Evolutionary conservation across 2,797 vertebrate genomes (phyloP).

Genomic region (Glossophaga mutica): DNA sequence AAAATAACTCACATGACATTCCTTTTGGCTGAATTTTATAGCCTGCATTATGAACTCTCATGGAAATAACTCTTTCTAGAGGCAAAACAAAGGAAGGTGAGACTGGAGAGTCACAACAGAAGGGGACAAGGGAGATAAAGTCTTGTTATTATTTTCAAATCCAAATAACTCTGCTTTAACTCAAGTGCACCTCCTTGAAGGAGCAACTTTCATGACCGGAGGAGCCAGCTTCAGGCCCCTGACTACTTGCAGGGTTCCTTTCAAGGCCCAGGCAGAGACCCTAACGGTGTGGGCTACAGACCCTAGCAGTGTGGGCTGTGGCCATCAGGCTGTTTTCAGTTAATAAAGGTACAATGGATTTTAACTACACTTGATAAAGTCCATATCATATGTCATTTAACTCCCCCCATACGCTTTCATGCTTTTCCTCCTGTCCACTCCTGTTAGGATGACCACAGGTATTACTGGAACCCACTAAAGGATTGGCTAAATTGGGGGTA

Average conservation of each 20-base stretch:
- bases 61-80: background rate
- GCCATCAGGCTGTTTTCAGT: background rate
- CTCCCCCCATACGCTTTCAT: fast-evolving
- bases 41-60: background rate
- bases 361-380: background rate
- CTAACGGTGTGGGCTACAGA: fast-evolving
- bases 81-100: background rate
- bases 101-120: fast-evolving
- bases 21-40: background rate
- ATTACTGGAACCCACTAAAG: background rate
- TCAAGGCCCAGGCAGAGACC: background rate
- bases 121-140: background rate
- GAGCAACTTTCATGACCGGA: no score
- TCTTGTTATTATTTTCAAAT: background rate
- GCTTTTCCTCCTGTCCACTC: fast-evolving
- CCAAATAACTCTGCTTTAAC: background rate
- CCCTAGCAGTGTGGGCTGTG: fast-evolving
- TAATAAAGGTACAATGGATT: background rate
- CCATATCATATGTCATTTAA: no score
- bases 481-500: no score
- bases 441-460: background rate
- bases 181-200: background rate
- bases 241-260: background rate
- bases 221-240: background rate
- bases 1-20: background rate